Evolutionary conservation across 2,113 vertebrate species (phyloP), one percentile per base, ranked within the genome.

Genomic region (Lucifuga dentata): DNA sequence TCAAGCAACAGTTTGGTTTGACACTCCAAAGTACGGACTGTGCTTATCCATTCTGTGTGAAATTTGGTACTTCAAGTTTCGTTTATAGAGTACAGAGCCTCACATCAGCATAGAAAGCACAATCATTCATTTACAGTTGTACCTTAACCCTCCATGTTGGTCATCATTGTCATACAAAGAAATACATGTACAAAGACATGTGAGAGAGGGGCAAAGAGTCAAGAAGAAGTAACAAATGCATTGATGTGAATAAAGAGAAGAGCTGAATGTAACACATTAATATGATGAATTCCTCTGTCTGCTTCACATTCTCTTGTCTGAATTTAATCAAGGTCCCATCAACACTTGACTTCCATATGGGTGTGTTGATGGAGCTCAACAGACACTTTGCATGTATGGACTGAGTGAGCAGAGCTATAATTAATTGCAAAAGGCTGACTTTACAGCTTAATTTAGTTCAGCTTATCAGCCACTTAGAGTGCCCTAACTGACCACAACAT

Each of bases 341-440:
- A 48, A 49, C 49, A 46, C 48, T 32, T 1, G 5, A n/a, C 33
- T 16, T 53, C 33, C 6, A 8, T 48, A 8, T 39, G 24, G 50
- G 12, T 20, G 15, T 51, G 52, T 16, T 1, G 2, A 33, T 26
- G 8, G 8, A 10, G 53, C 15, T 11, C 11, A 12, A 23, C 24
- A n/a, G 21, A 55, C 40, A 61, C 40, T 59, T 43, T 71, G 53
- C 57, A 43, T 53, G 59, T 70, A 46, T 19, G 11, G 45, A 69
- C 11, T 33, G 57, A 45, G 45, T 8, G 8, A 64, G 39, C 32
- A 50, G 20, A 20, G 59, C 75, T 83, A 84, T 83, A 40, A 81
- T 85, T 70, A 79, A 49, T 69, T 70, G 63, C 46, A 85, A 81
- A 78, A 73, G 70, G 51, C 68, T 49, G 76, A 73, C 48, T 74